These are phyloP conservation scores for Triops cancriformis DNA, from an alignment of 1,140 invertebrate genomes.

Conservation along the genomic window DNA sequence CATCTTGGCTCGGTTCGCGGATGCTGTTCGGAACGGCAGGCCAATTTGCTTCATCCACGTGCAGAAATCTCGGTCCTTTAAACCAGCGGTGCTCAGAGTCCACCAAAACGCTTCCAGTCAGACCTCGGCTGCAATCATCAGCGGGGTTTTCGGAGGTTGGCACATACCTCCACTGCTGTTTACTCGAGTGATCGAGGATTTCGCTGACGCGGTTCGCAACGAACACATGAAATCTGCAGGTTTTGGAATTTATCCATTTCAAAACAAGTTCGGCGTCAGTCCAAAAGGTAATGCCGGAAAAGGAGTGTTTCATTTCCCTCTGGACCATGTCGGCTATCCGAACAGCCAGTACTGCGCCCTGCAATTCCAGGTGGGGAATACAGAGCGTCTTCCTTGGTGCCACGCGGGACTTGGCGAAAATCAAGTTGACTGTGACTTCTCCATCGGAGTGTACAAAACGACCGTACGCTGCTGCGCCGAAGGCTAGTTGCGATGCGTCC, in stretches of 20 bases:
- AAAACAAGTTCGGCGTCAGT: slow-evolving; percentile 26
- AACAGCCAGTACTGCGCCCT: slow-evolving; percentile 38
- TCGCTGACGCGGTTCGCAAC: slow-evolving; percentile 26
- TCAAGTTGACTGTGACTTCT: background rate
- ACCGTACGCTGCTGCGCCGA: background rate
- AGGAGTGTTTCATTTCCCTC: background rate
- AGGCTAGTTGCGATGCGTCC: slow-evolving; percentile 1
- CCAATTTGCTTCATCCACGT: slow-evolving; percentile 15
- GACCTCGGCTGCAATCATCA: slow-evolving; percentile 19
- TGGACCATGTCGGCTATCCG: slow-evolving; percentile 31
- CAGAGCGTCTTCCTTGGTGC: slow-evolving; percentile 36
- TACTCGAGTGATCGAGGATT: slow-evolving; percentile 16
- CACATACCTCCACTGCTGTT: slow-evolving; percentile 24
- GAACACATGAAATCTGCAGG: slow-evolving; percentile 16
- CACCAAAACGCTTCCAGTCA: background rate
- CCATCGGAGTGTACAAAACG: slow-evolving; percentile 3
- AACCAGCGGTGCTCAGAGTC: slow-evolving; percentile 17
- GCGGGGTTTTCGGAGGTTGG: slow-evolving; percentile 17
- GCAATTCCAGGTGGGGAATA: slow-evolving; percentile 40
- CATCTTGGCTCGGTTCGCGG: background rate
- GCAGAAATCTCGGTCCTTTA: slow-evolving; percentile 21
- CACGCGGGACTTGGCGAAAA: slow-evolving; percentile 34
- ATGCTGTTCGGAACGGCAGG: background rate
- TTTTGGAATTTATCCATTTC: slow-evolving; percentile 23
- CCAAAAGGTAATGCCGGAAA: slow-evolving; percentile 21